Evolutionary conservation across 2,113 vertebrate species (phyloP).

Genomic region (Eonycteris spelaea): DNA sequence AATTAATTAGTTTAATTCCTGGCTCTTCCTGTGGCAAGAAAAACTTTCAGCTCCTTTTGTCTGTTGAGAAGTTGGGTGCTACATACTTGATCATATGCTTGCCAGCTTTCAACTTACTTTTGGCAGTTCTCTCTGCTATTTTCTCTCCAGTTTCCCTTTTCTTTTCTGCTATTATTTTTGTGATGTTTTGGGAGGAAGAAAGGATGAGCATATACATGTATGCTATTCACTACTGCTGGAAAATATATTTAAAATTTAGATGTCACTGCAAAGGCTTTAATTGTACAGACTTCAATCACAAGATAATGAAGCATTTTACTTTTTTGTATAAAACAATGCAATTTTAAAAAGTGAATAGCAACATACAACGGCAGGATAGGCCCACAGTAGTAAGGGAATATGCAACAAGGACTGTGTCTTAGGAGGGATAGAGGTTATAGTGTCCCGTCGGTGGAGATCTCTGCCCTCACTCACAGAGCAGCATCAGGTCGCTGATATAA

Average conservation of each 20-base stretch:
- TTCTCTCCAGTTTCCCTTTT: neutral
- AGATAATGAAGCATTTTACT: neutral
- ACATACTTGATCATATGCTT: neutral
- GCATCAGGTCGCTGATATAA: neutral
- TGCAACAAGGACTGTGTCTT: neutral
- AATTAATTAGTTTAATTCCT: neutral
- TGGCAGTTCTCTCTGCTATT: neutral
- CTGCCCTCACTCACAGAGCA: neutral
- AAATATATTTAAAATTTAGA: neutral
- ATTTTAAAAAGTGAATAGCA: neutral
- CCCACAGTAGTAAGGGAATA: neutral
- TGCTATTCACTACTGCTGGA: neutral
- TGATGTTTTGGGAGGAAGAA: neutral
- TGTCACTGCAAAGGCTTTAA: neutral
- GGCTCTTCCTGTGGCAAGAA: neutral
- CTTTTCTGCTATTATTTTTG: neutral
- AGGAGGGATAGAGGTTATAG: neutral
- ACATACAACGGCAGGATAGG: neutral
- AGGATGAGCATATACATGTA: neutral
- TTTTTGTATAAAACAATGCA: neutral
- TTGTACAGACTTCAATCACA: neutral
- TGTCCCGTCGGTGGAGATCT: neutral
- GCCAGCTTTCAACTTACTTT: neutral
- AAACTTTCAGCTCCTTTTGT: neutral
- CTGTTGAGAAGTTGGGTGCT: neutral